A percentile compares a stretch with the other conserved stretches of the same genome.
phyloP scores from a whole-genome alignment of 2,888 invertebrate species.

The Orthosia gracilis region DNA sequence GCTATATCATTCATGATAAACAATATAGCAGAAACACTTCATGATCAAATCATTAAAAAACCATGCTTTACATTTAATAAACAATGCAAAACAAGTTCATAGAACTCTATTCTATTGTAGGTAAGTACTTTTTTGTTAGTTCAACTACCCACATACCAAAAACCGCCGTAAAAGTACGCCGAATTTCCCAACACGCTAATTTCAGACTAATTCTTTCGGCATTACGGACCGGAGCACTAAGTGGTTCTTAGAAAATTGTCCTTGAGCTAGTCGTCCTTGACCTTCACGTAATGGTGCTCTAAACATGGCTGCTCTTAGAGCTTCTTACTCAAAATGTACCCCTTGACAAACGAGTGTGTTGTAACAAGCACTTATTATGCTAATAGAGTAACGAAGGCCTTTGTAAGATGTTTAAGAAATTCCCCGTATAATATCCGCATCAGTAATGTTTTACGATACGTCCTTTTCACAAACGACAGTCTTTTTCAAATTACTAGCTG shows the following conservation, averaged over 20 bases:
- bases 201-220: constrained; percentile 42
- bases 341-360: constrained; percentile 5
- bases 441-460: background rate
- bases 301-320: constrained; percentile 23
- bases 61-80: background rate
- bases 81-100: background rate
- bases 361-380: constrained; percentile 28
- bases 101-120: background rate
- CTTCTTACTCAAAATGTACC: constrained; percentile 37
- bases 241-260: constrained; percentile 44
- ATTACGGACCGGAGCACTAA: constrained; percentile 30
- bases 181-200: constrained; percentile 37
- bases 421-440: background rate
- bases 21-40: background rate
- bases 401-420: background rate
- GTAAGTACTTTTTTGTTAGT: constrained; percentile 2
- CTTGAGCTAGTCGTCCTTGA: constrained; percentile 52
- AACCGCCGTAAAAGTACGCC: constrained; percentile 7
- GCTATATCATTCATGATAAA: too few relatives aligned
- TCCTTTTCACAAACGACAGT: background rate
- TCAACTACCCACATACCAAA: constrained; percentile 10
- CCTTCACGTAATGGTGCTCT: constrained; percentile 50
- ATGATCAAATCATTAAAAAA: too few relatives aligned
- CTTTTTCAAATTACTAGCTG: background rate
- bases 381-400: background rate